A percentile compares a stretch with the other conserved stretches of the same genome.
phyloP scores from a whole-genome alignment of 2,113 vertebrate genomes.

The Silurus meridionalis region DNA sequence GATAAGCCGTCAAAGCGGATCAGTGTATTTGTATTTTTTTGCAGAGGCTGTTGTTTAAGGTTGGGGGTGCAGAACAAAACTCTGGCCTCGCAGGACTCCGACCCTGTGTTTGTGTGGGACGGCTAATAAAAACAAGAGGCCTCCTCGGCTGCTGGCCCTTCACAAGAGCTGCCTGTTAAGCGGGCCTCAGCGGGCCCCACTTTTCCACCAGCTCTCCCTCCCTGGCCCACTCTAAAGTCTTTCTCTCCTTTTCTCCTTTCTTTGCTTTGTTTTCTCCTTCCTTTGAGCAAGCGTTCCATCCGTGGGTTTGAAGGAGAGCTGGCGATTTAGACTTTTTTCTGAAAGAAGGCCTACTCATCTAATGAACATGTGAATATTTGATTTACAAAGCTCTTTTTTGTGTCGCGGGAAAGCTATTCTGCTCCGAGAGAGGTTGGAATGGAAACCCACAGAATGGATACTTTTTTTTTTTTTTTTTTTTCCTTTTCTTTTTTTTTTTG shows the following conservation, averaged over 20 bases:
- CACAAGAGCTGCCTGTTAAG: slow-evolving; percentile 45
- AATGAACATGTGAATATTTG: slow-evolving; percentile 22
- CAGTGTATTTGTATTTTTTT: not conserved
- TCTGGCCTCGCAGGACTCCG: slow-evolving; percentile 23
- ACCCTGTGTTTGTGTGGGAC: slow-evolving; percentile 48
- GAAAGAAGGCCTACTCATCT: slow-evolving; percentile 29
- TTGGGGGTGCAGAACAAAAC: slow-evolving; percentile 23
- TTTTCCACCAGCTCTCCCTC: slow-evolving; percentile 7
- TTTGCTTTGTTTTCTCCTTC: slow-evolving; percentile 36
- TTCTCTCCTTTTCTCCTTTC: slow-evolving; percentile 23
- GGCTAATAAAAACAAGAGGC: slow-evolving; percentile 51
- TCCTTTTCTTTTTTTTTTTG: not conserved
- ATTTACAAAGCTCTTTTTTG: slow-evolving; percentile 1
- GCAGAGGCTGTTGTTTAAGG: slow-evolving; percentile 2
- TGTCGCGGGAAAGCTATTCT: not conserved
- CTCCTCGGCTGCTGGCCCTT: slow-evolving; percentile 36
- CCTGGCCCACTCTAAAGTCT: slow-evolving; percentile 1
- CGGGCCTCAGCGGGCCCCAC: slow-evolving; percentile 25
- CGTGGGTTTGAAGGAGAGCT: slow-evolving; percentile 28
- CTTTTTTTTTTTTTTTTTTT: not conserved
- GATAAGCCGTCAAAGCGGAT: not conserved
- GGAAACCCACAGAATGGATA: not conserved
- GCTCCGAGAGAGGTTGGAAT: not conserved
- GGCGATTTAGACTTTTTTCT: slow-evolving; percentile 5
- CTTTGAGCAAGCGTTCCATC: slow-evolving; percentile 29